Evolutionary conservation across 2,888 invertebrate genomes (phyloP).

Genomic region (Machimus atricapillus): DNA sequence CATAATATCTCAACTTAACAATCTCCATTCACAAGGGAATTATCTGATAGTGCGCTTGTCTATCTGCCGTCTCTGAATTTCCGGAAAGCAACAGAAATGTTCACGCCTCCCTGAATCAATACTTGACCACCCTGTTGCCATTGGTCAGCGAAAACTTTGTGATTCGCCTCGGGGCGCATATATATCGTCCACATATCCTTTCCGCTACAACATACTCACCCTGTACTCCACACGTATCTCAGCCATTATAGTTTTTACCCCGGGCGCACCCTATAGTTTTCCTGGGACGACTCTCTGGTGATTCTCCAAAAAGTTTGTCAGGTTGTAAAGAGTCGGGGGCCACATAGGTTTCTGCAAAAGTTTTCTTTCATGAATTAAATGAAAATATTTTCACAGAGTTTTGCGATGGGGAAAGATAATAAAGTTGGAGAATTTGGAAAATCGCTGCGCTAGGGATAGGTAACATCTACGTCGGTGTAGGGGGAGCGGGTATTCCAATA

Average conservation of each 20-base stretch:
- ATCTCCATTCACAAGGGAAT: not conserved
- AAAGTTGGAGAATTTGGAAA: not conserved
- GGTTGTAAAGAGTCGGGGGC: not conserved
- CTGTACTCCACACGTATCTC: not conserved
- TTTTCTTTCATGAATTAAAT: constrained; percentile 10
- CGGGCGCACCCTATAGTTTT: not conserved
- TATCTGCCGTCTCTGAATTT: not conserved
- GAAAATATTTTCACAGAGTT: constrained; percentile 5
- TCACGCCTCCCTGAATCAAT: not conserved
- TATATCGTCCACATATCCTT: not conserved
- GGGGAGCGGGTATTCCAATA: not conserved
- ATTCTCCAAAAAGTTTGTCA: not conserved
- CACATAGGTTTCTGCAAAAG: not conserved
- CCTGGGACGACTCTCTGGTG: not conserved
- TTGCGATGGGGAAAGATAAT: constrained; percentile 1
- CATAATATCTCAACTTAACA: not conserved
- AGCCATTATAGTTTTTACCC: not conserved
- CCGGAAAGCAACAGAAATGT: not conserved
- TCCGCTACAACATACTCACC: not conserved
- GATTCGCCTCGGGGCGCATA: not conserved
- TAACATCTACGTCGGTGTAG: not conserved
- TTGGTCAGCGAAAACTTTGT: not conserved
- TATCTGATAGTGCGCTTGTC: not conserved
- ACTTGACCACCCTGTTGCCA: not conserved
- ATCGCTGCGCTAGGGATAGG: not conserved